Base-by-base conservation (phyloP, 2,888 invertebrate species). In the Odontocerum albicorne region DNA sequence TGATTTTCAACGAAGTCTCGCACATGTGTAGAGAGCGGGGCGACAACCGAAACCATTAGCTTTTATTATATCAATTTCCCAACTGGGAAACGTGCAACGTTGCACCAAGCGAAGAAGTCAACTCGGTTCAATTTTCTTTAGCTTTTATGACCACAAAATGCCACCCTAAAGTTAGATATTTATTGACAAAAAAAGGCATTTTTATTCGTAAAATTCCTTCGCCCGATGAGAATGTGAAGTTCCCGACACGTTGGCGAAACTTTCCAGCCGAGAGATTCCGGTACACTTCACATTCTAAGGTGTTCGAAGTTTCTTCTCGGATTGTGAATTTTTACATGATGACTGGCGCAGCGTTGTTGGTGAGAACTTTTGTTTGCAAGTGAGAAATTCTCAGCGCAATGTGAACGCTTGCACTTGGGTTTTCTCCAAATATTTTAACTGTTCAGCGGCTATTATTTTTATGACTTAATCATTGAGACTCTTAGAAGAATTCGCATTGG, bases 171-270 rank as follows among this genome's bases (percentile, higher is more conserved):
- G 20, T 43, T 49, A 43, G 38, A 49, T 54, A 43, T 49, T 54
- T 49, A 55, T 55, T 44, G 54, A 49, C 49, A 55, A 55, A 49
- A 42, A 44, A 55, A 49, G 17, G 44, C 49, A 49, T 44, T 32
- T 44, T 43, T 43, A 55, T 12, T 21, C 49, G 4, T 38, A 21
- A 31, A 49, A 35, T 32, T 36, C 17, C 17, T 22, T n/a, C n/a
- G n/a, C n/a, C 15, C 36, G 13, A 12, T 32, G 16, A 53, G 52
- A 46, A 10, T 49, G 44, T 49, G 35, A 42, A 6, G 17, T 1
- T n/a, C 32, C 21, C 1, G 6, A 22, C 12, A 10, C 16, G 4
- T 13, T 16, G 31, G 21, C n/a, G 19, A 19, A 21, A 7, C 27
- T n/a, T 27, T n/a, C 27, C 17, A 15, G 6, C 15, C 7, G 10